These are phyloP conservation scores for Neosalanx taihuensis DNA, from an alignment of 2,797 vertebrate species.

Conservation along the genomic window DNA sequence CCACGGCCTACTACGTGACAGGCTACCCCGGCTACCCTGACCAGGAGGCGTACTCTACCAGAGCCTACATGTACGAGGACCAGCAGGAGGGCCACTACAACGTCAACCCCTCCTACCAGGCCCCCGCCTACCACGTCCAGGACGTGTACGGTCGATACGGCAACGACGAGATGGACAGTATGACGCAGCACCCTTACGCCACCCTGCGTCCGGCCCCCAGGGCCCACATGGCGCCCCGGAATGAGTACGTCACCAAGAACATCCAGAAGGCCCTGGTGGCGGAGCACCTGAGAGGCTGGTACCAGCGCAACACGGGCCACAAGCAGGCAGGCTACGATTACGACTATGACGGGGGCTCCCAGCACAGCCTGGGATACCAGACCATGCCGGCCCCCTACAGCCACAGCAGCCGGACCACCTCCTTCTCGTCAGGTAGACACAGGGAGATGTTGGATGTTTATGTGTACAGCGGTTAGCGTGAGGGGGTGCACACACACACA, in stretches of 20 bases:
- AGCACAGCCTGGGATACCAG: constrained; percentile 82
- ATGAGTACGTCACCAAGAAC: constrained; percentile 80
- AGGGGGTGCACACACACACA: background rate
- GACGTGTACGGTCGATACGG: constrained; percentile 76
- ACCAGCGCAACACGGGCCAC: constrained; percentile 84
- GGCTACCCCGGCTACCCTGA: constrained; percentile 79
- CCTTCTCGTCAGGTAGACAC: constrained; percentile 83
- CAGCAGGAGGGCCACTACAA: constrained; percentile 91
- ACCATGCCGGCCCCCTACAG: constrained; percentile 77
- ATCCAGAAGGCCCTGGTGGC: constrained; percentile 90
- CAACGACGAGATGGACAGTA: constrained; percentile 76
- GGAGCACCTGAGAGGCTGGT: constrained; percentile 93
- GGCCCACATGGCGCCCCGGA: constrained; percentile 67
- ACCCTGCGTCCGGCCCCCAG: constrained; percentile 82
- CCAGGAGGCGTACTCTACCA: constrained; percentile 75
- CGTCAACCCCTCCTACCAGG: constrained; percentile 82
- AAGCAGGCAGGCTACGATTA: constrained; percentile 75
- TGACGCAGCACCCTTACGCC: constrained; percentile 85
- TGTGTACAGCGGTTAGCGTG: background rate
- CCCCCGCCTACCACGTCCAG: constrained; percentile 66
- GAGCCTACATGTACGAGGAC: constrained; percentile 82
- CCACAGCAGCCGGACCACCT: constrained; percentile 74
- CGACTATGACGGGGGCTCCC: constrained; percentile 83
- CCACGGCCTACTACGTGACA: constrained; percentile 83
- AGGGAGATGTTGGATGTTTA: constrained; percentile 20